phyloP scores from a whole-genome alignment of 2,888 invertebrate genomes.

The Callimorpha dominula region DNA sequence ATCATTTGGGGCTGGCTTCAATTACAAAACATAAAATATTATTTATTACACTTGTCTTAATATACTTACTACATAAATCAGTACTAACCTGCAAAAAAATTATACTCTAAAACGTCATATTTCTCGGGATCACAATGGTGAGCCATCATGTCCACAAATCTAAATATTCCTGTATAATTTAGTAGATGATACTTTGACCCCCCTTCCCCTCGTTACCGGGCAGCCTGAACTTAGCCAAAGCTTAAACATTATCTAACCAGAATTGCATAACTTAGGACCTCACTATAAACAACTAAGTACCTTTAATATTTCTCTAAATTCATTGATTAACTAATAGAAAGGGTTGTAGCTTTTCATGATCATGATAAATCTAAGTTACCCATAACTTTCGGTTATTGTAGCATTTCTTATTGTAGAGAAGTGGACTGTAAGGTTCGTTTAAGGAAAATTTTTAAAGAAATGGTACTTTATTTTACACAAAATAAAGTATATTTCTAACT shows the following conservation, averaged over 20 bases:
- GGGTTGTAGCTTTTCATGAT: background rate
- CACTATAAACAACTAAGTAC: background rate
- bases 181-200: background rate
- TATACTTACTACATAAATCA: too few relatives aligned
- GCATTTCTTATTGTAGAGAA: background rate
- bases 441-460: background rate
- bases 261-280: background rate
- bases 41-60: too few relatives aligned
- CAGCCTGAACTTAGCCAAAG: background rate
- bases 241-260: background rate
- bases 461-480: too few relatives aligned
- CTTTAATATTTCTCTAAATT: background rate
- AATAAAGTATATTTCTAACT: too few relatives aligned
- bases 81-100: too few relatives aligned
- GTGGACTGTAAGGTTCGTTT: background rate
- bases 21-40: too few relatives aligned
- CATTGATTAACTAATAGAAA: background rate
- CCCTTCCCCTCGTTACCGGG: background rate
- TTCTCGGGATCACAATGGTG: too few relatives aligned
- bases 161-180: background rate
- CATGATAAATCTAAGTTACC: background rate
- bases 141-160: too few relatives aligned
- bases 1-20: too few relatives aligned
- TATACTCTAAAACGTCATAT: too few relatives aligned
- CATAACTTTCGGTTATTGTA: background rate